Evolutionary conservation across 1,140 invertebrate genomes (phyloP), one percentile per base, ranked within the genome.

Genomic region (Tenebrio molitor): DNA sequence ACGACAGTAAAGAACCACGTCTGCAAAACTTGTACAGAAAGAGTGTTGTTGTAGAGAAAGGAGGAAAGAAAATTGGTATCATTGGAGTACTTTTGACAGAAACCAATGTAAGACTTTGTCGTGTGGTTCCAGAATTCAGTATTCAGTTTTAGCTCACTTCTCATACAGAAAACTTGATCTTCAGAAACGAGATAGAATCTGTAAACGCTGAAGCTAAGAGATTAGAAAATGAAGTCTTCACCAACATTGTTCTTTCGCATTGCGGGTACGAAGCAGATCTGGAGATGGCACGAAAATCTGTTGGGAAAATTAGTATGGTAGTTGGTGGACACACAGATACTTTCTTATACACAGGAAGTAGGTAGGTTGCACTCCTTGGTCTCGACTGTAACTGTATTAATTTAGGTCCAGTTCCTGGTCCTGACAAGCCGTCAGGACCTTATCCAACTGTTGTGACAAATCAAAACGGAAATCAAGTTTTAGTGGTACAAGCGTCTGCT

Each of bases 271-370:
- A 77, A 1, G 82, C 84, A 6, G 89, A 90, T 79, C 81, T 89
- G 77, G 78, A 84, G 64, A 90, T 96, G 68, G 95, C 94, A 0
- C 74, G 73, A 10, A 83, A 87, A 17, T 84, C 87, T 33, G 88
- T 86, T 19, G 41, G 17, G 14, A 76, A 71, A 65, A 88, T 96
- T 23, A 90, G 92, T 71, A 88, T 93, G 0, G 93, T 97, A 67
- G 92, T 97, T 19, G 95, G 95, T 4, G 92, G 91, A 12, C 95
- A 97, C 79, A 92, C 92, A 1, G 93, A 96, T 77, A 92, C 79
- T 6, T 78, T 81, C 62, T 53, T 81, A 6, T 81, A 79, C 58
- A 77, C 69, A 6, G 75, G 76, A 66, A 62, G 67, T 76, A 42
- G 64, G 5, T n/a, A n/a, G n/a, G n/a, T n/a, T 41, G 15, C 64